phyloP scores from a whole-genome alignment of 2,113 vertebrate species.

The Tamias sibiricus region DNA sequence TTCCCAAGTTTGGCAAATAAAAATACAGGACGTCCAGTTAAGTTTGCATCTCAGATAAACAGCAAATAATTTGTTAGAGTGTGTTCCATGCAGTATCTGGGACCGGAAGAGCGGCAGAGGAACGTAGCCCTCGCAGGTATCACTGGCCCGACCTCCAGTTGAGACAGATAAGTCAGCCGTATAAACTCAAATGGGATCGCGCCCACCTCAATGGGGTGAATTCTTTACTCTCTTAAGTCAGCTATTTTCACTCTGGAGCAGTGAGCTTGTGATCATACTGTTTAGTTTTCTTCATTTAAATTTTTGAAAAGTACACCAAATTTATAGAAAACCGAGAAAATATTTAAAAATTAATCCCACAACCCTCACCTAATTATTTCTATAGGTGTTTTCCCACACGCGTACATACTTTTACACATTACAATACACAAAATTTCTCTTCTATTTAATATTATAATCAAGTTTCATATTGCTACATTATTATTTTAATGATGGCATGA shows the following conservation, averaged over 20 bases:
- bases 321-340: neutral
- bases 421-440: neutral
- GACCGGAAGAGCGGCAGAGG: neutral
- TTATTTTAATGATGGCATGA: constrained; percentile 33
- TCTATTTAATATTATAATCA: neutral
- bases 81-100: neutral
- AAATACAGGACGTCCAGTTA: neutral
- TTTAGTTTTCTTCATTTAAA: neutral
- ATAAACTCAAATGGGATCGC: neutral
- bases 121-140: neutral
- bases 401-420: neutral
- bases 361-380: neutral
- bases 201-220: too few relatives aligned
- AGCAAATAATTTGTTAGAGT: neutral
- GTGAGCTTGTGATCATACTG: neutral
- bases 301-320: neutral
- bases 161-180: rapidly evolving
- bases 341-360: neutral
- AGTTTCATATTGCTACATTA: neutral
- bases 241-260: neutral
- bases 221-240: neutral
- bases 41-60: neutral
- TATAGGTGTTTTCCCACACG: neutral
- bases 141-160: neutral
- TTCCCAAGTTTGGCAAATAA: neutral